phyloP scores from a whole-genome alignment of 2,113 vertebrate species.

The Odontophorus gujanensis region DNA sequence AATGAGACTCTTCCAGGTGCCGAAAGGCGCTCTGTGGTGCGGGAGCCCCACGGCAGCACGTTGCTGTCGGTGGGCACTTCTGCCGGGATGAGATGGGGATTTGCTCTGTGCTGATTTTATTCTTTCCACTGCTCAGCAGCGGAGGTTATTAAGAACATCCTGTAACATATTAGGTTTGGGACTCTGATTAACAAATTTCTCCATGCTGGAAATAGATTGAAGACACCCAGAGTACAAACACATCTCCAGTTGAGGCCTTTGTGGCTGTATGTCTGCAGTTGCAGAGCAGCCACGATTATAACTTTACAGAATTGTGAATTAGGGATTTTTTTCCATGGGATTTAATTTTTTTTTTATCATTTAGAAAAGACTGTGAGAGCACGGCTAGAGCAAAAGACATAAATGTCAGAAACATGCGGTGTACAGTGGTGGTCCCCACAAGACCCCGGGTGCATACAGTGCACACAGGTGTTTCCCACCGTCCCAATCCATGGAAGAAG shows the following conservation, averaged over 20 bases:
- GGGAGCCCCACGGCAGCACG: background rate
- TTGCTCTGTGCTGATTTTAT: background rate
- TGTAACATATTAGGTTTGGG: background rate
- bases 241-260: background rate
- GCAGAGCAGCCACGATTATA: background rate
- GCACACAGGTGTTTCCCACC: accelerated
- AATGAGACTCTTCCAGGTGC: background rate
- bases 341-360: background rate
- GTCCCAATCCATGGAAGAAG: accelerated
- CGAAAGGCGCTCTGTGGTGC: background rate
- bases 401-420: background rate
- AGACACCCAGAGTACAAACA: background rate
- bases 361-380: background rate
- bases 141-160: background rate
- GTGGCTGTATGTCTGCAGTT: background rate
- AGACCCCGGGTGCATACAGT: accelerated
- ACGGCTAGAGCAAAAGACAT: background rate
- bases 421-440: background rate
- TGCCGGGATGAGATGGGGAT: background rate
- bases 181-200: background rate
- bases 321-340: background rate
- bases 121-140: background rate
- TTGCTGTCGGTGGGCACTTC: background rate
- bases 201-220: background rate
- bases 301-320: background rate